Evolutionary conservation across 1,140 invertebrate genomes (phyloP), one percentile per base, ranked within the genome.

Genomic region (Parasteatoda tepidariorum): DNA sequence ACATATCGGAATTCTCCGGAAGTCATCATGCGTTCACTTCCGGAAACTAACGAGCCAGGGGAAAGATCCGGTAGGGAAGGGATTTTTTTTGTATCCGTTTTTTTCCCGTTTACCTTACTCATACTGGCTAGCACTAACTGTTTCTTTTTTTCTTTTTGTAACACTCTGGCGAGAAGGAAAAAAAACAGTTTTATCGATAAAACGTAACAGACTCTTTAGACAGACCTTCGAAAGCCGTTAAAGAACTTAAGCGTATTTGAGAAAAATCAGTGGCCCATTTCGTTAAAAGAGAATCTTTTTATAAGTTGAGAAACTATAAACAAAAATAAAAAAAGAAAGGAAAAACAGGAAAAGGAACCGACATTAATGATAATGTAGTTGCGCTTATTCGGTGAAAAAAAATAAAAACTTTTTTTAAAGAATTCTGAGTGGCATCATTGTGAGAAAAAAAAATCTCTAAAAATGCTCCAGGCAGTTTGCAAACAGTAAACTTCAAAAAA

Each of bases 1-100:
- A 59, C 55, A 75, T 75, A 75, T 64, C 76, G 62, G 59, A 79
- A 55, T 54, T 55, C 54, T 22, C 76, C 62, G 76, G 76, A 79
- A 79, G 41, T 68, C 76, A 59, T 79, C 76, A 41, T 26, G 28
- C 6, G 48, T 59, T 48, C 26, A 79, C 76, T 79, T 79, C 76
- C 76, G 76, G 76, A 68, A 79, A 34, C 64, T 79, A 79, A 79
- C 76, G 76, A 79, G 66, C 54, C n/a, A 26, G 76, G 66, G 48
- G 62, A 79, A 22, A 79, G 76, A 79, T 68, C 76, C 41, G 41
- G 76, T 18, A 68, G 59, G 18, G 41, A 24, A 30, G 11, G 62
- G 62, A 61, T 61, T 61, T 59, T 62, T 48, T 48, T 48, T 48
- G 2, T 59, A n/a, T 26, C 6, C 57, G 7, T 26, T 59, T 59